Evolutionary conservation across 64 coral and sea anemone species (phyloP).

Genomic region (Porites australiensis): DNA sequence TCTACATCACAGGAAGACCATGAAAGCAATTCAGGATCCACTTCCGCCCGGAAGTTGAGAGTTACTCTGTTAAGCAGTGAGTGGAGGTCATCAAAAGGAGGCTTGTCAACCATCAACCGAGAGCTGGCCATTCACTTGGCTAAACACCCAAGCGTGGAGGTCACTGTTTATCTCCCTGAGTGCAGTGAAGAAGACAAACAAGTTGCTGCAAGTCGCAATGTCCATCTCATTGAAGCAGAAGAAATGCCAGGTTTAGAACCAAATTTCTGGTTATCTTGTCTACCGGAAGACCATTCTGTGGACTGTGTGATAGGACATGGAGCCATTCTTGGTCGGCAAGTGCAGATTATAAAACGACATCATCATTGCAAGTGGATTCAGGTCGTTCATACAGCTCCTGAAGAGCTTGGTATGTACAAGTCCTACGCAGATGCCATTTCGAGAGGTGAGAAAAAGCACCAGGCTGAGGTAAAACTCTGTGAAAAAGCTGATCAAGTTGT

Average conservation of each 20-base stretch:
- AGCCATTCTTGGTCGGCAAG: neutral
- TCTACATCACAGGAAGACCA: neutral
- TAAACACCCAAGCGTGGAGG: neutral
- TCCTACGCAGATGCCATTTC: neutral
- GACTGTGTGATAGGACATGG: neutral
- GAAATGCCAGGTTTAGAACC: neutral
- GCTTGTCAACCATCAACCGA: neutral
- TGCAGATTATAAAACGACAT: neutral
- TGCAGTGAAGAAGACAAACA: neutral
- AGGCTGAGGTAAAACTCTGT: neutral
- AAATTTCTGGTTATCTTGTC: neutral
- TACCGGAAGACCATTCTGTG: neutral
- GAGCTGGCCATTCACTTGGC: neutral
- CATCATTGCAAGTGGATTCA: neutral
- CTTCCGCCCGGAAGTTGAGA: neutral
- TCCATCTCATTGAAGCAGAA: neutral
- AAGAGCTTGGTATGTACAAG: constrained; percentile 38
- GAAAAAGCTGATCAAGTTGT: neutral
- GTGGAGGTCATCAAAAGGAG: neutral
- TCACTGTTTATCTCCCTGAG: neutral
- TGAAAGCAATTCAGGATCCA: neutral
- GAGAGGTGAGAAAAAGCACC: neutral
- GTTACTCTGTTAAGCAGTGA: neutral
- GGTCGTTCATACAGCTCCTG: neutral
- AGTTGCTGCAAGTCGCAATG: neutral